Evolutionary conservation across 92 coral and sea anemone species (phyloP), one percentile per base, ranked within the genome.

Genomic region (Porites lobata): DNA sequence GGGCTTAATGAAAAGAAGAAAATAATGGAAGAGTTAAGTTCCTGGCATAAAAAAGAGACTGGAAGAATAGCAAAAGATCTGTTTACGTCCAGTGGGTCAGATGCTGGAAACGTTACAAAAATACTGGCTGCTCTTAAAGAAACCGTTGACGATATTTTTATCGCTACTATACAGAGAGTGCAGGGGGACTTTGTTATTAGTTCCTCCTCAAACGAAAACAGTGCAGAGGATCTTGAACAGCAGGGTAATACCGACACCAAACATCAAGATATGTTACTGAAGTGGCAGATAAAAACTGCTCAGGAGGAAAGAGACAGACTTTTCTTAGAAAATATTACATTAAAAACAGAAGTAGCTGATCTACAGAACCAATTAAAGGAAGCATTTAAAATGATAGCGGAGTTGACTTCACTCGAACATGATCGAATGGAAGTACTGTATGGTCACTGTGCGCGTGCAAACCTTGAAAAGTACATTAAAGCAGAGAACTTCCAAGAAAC

Each of bases 221-320:
- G 9, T 66, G 54, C 63, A 51, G 47, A 38, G 47, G 63, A 53
- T 15, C 2, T 2, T 12, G 17, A 18, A 53, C 57, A 77, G 14
- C 9, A 22, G 4, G 14, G 21, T 21, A 50, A 53, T 57, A 12
- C 84, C 19, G 58, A 1, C n/a, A 57, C 47, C 47, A 38, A 38
- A 38, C 47, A 50, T 4, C 56, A 67, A 20, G 74, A 47, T 12
- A 50, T 26, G 20, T 57, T 65, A 26, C 21, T 79, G 15, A 79
- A 62, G 54, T n/a, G 8, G 58, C 38, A 79, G 84, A 50, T 79
- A 20, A 21, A 65, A 65, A 15, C 9, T 11, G 10, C 59, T 2
- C n/a, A 79, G 21, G 75, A 79, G 50, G 75, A 79, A 29, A 68
- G 84, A 66, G 74, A 79, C 38, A 50, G 84, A 29, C 64, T 79